These are phyloP conservation scores for Drosophila malerkotliana DNA, from an alignment of 1,140 invertebrate species.

Conservation along the genomic window DNA sequence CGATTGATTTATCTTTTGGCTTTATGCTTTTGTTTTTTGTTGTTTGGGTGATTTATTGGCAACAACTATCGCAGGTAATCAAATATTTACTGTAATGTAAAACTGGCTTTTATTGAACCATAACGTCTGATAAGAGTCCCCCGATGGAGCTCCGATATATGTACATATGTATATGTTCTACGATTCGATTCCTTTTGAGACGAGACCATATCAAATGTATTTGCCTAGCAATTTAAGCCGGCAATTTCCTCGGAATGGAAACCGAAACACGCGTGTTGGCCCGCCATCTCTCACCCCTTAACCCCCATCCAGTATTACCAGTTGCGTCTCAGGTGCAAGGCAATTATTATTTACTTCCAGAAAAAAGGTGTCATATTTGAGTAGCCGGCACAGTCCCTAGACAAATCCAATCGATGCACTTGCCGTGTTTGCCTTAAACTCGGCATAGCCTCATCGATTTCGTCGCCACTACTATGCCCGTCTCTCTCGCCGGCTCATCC, in stretches of 20 bases:
- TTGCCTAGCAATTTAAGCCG: conserved; percentile 35
- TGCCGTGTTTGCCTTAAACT: conserved; percentile 55
- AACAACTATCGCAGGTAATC: conserved; percentile 16
- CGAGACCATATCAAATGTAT: conserved; percentile 24
- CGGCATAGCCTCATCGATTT: conserved; percentile 30
- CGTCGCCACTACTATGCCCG: conserved; percentile 3
- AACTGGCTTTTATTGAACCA: conserved; percentile 33
- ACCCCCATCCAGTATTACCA: background rate
- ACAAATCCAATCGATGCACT: conserved; percentile 50
- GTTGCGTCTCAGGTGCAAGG: conserved; percentile 40
- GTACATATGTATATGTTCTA: background rate
- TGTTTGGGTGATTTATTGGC: conserved; percentile 37
- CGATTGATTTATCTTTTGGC: conserved; percentile 37
- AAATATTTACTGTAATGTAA: conserved; percentile 49
- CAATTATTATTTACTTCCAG: conserved; percentile 43
- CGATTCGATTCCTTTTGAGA: background rate
- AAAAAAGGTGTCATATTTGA: conserved; percentile 59
- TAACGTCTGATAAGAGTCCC: conserved; percentile 20
- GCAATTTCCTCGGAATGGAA: conserved; percentile 30
- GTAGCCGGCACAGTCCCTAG: conserved; percentile 26
- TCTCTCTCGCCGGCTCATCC: background rate
- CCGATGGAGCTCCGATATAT: background rate
- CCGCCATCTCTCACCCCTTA: background rate
- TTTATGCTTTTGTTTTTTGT: conserved; percentile 14
- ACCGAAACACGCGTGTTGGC: conserved; percentile 6